These are phyloP conservation scores for Speoplatyrhinus poulsoni DNA, from an alignment of 2,113 vertebrate species.

Conservation along the genomic window DNA sequence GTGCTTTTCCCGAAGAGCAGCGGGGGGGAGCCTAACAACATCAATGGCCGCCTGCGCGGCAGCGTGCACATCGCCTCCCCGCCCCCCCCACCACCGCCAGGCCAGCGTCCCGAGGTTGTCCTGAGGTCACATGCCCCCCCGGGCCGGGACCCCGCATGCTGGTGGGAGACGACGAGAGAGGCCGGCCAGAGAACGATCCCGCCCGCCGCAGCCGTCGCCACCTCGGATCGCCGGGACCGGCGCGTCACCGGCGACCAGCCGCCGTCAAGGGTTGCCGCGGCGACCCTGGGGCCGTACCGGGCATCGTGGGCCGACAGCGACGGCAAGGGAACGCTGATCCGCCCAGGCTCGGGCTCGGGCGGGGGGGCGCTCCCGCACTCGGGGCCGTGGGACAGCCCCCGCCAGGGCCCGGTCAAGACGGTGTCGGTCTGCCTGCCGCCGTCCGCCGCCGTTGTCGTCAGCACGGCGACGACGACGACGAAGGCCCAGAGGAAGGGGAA, in stretches of 20 bases:
- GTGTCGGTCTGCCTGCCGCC: conserved; percentile 68
- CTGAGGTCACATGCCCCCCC: conserved; percentile 55
- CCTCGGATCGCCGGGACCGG: conserved; percentile 71
- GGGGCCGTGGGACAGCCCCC: conserved; percentile 68
- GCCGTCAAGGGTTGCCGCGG: conserved; percentile 49
- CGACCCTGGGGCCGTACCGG: conserved; percentile 74
- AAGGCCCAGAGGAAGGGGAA: conserved; percentile 85
- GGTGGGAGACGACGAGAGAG: conserved; percentile 66
- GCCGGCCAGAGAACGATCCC: conserved; percentile 58
- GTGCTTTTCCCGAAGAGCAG: conserved; percentile 63
- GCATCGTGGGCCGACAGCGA: conserved; percentile 91
- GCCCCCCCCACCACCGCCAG: conserved; percentile 27
- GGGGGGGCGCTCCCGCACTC: conserved; percentile 53
- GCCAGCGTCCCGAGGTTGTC: conserved; percentile 62
- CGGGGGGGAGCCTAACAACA: conserved; percentile 50
- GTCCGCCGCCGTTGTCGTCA: conserved; percentile 32
- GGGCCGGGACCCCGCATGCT: conserved; percentile 48
- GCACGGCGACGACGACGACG: conserved; percentile 30
- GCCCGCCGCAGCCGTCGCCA: conserved; percentile 77
- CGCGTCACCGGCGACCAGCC: conserved; percentile 66
- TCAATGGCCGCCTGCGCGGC: conserved; percentile 45
- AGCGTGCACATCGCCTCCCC: conserved; percentile 63
- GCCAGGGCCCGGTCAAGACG: conserved; percentile 74
- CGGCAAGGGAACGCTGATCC: conserved; percentile 68
- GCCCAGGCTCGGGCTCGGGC: conserved; percentile 46